These are phyloP conservation scores for Caenorhabditis macrosperma DNA, from an alignment of 2,888 invertebrate species.

Conservation along the genomic window DNA sequence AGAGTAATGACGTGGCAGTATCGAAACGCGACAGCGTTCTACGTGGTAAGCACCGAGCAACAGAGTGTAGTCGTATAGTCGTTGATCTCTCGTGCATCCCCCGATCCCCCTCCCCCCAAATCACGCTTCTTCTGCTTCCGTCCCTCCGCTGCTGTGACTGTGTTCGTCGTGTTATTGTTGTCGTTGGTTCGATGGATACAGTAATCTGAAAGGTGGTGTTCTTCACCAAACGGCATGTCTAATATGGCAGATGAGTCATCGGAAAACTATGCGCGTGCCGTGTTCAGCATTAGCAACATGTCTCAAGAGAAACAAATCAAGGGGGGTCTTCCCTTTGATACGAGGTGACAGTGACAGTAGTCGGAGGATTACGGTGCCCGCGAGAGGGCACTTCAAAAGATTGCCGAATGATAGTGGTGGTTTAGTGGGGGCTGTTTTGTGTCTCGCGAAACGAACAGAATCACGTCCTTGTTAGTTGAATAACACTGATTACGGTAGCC, in stretches of 20 bases:
- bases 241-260: conserved; percentile 1
- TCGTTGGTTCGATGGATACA: not conserved
- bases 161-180: not conserved
- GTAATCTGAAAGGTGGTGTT: not conserved
- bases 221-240: conserved; percentile 2
- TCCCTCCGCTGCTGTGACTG: not conserved
- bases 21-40: conserved; percentile 33
- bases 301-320: too few relatives aligned
- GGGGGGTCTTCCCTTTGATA: too few relatives aligned
- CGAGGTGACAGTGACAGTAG: not conserved
- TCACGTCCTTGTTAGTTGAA: too few relatives aligned
- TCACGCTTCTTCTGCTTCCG: not conserved
- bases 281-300: not conserved
- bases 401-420: not conserved
- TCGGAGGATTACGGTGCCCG: not conserved
- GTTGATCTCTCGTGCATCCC: not conserved
- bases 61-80: not conserved
- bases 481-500: not conserved
- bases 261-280: not conserved
- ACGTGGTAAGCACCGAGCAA: conserved; percentile 26
- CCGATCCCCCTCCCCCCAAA: not conserved
- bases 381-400: not conserved
- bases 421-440: too few relatives aligned
- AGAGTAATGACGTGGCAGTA: conserved; percentile 49
- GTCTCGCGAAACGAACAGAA: too few relatives aligned